These are phyloP conservation scores for Glossosoma conforme DNA, from an alignment of 1,140 invertebrate species.

Conservation along the genomic window DNA sequence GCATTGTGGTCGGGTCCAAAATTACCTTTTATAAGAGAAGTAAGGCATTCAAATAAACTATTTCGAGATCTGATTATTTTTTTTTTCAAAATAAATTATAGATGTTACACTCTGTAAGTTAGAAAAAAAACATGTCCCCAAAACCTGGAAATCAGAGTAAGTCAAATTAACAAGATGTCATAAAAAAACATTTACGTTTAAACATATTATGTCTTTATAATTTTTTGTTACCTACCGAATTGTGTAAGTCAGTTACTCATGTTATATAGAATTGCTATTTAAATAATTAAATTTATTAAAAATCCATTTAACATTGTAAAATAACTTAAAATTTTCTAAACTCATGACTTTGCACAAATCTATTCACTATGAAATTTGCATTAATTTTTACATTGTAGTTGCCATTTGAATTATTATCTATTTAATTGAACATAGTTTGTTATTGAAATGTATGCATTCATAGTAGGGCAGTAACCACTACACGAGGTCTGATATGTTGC, in stretches of 20 bases:
- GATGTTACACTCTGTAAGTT: background rate
- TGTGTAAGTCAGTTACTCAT: constrained; percentile 27
- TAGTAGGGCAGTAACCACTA: constrained; percentile 24
- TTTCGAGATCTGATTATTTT: too few relatives aligned
- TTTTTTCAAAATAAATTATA: background rate
- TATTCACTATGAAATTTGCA: constrained; percentile 22
- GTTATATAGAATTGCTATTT: constrained; percentile 27
- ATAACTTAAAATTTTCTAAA: constrained; percentile 31
- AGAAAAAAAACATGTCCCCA: background rate
- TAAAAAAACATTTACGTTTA: constrained; percentile 11
- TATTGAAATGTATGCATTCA: constrained; percentile 27
- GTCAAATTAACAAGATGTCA: constrained; percentile 18
- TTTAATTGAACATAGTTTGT: constrained; percentile 30
- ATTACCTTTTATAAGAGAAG: constrained; percentile 17
- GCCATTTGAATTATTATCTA: constrained; percentile 27
- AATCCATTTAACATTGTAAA: constrained; percentile 27
- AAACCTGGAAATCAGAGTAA: constrained; percentile 26
- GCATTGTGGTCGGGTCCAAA: constrained; percentile 27
- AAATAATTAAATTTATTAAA: constrained; percentile 30
- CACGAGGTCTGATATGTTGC: constrained; percentile 29
- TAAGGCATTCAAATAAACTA: too few relatives aligned
- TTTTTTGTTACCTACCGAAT: constrained; percentile 19
- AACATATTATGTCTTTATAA: constrained; percentile 16
- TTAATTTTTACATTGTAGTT: constrained; percentile 25
- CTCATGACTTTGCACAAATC: constrained; percentile 29